Percentiles rank a stretch among this genome's conserved stretches.
These are phyloP conservation scores for Pocillopora damicornis DNA, from an alignment of 64 coral and sea anemone species.

Conservation along the genomic window DNA sequence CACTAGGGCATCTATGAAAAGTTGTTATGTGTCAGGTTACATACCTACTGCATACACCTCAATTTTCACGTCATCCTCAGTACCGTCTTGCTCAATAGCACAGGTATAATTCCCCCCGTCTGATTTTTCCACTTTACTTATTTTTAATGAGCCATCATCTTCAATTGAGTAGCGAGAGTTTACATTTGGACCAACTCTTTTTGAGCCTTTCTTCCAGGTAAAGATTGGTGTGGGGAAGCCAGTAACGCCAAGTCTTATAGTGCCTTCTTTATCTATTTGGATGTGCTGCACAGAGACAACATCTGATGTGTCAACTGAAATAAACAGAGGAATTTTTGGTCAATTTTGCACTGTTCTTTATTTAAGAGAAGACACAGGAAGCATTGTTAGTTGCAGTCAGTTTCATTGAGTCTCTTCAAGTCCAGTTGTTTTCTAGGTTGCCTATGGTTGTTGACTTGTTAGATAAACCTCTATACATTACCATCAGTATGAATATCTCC, in stretches of 20 bases:
- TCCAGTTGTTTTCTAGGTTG: no score
- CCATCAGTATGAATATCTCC: no score
- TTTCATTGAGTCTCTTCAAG: no score
- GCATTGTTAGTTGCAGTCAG: no score
- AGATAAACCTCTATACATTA: no score
- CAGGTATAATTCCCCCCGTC: constrained; percentile 48
- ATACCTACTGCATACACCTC: constrained; percentile 48
- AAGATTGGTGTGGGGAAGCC: constrained; percentile 38
- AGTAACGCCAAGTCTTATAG: neutral
- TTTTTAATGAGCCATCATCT: neutral
- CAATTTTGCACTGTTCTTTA: neutral
- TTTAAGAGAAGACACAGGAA: no score
- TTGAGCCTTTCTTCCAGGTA: constrained; percentile 22
- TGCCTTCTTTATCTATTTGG: constrained; percentile 2
- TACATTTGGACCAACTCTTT: neutral
- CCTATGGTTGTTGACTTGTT: no score
- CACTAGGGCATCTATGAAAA: no score
- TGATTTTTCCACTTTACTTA: neutral
- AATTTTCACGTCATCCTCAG: neutral
- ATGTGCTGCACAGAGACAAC: constrained; percentile 9
- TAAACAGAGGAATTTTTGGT: neutral
- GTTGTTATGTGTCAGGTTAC: neutral
- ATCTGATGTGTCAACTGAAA: constrained; percentile 10
- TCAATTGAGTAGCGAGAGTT: neutral
- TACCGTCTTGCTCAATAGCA: neutral